Evolutionary conservation across 30 jellyfish, hydroid and myxozoan genomes (phyloP), one percentile per base, ranked within the genome.

Genomic region (Clytia hemisphaerica): DNA sequence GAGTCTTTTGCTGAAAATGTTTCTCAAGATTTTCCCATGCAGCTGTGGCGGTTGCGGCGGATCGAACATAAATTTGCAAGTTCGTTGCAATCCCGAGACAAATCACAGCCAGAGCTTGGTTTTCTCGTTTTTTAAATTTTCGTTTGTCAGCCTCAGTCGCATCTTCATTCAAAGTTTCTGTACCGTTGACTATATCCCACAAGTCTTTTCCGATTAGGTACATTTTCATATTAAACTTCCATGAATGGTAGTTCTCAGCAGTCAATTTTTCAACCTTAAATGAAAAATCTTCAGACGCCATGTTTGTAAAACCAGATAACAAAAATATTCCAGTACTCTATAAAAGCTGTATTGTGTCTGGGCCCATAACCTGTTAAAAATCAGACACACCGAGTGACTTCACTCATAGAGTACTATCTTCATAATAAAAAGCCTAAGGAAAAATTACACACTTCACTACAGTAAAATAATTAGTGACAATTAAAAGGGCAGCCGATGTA

Each of bases 151-250:
- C 73, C 2, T 29, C 74, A 3, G 18, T 3, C 4, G 88, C 83
- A 3, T 44, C 64, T 15, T 32, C 62, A 29, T 29, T 61, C 72
- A 61, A 61, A 14, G 73, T 61, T 75, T 75, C 88, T 1, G 72
- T 36, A 2, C 88, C 88, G 10, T 58, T 16, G 2, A 75, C 82
- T 10, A 75, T 61, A 6, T 62, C 88, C 88, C 88, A 75, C 15
- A 49, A 29, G 37, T 61, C 75, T 22, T 58, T 61, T 9, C 75
- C 88, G 27, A 75, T 75, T 31, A 75, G 34, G 24, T 1, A 62
- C 73, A 61, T 75, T 37, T 75, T 62, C 88, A 61, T 55, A 1
- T 59, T 7, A 28, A 73, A 73, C 48, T 73, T 73, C 85, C 85
- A 33, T 19, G 18, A 6, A 28, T 73, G 85, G 26, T 34, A 73